These are phyloP conservation scores for Conus ventricosus DNA, from an alignment of 1,140 invertebrate genomes.

Conservation along the genomic window DNA sequence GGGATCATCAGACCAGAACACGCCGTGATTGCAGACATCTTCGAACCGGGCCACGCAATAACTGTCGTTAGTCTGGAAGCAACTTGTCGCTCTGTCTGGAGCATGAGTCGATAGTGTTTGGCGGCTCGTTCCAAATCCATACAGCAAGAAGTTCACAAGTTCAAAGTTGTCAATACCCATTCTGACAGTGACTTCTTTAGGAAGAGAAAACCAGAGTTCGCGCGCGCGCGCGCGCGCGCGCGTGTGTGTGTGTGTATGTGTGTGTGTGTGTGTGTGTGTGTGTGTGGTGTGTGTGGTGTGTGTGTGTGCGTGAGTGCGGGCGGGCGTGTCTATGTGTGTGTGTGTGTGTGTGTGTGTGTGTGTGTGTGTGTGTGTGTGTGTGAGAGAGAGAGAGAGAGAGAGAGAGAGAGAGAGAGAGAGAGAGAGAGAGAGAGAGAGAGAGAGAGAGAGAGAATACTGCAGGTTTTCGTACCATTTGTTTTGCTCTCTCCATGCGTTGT, in stretches of 20 bases:
- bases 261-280: not conserved
- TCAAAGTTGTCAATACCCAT: not conserved
- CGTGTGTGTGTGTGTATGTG: not conserved
- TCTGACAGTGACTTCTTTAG: not conserved
- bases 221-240: not conserved
- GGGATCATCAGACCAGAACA: too few relatives aligned
- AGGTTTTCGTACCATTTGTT: too few relatives aligned
- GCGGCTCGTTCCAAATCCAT: not conserved
- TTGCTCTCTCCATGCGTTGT: too few relatives aligned
- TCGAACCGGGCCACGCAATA: too few relatives aligned
- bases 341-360: constrained; percentile 22
- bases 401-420: too few relatives aligned
- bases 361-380: constrained; percentile 20
- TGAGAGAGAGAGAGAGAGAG: too few relatives aligned
- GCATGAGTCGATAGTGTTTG: not conserved
- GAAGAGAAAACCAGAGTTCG: not conserved
- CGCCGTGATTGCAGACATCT: too few relatives aligned
- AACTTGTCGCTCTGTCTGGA: too few relatives aligned
- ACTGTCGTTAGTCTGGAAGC: too few relatives aligned
- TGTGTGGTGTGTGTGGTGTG: not conserved
- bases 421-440: too few relatives aligned
- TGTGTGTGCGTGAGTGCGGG: not conserved
- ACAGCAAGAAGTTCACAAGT: too few relatives aligned
- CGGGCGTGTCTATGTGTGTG: not conserved
- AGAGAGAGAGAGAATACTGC: too few relatives aligned